These are phyloP conservation scores for Fabriciana adippe DNA, from an alignment of 2,888 invertebrate genomes.

Conservation along the genomic window DNA sequence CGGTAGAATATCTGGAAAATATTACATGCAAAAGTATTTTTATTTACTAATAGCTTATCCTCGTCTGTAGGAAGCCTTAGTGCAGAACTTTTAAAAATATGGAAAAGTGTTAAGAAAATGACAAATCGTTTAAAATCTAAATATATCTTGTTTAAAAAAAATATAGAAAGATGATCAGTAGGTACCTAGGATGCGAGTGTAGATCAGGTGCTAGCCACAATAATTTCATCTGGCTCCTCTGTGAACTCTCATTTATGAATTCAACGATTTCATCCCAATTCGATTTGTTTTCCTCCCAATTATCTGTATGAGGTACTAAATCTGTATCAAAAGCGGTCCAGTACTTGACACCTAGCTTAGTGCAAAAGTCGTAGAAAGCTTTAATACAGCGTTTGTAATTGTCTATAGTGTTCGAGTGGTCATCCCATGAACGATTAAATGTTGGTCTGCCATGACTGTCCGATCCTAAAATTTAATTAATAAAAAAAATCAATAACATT, in stretches of 20 bases:
- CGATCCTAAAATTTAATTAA: slow-evolving; percentile 48
- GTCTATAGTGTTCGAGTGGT: slow-evolving; percentile 78
- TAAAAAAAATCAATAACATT: too few species aligned
- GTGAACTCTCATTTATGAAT: slow-evolving; percentile 78
- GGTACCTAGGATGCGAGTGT: slow-evolving; percentile 81
- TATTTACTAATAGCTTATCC: neutral
- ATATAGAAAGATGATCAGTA: neutral
- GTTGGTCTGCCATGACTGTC: slow-evolving; percentile 73
- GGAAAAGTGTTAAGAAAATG: too few species aligned
- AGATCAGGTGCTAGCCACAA: slow-evolving; percentile 85
- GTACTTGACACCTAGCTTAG: slow-evolving; percentile 82
- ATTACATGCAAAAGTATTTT: neutral
- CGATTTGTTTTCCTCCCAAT: slow-evolving; percentile 77
- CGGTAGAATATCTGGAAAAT: slow-evolving; percentile 78
- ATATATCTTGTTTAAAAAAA: neutral
- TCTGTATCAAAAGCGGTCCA: slow-evolving; percentile 86
- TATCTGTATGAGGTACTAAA: slow-evolving; percentile 79
- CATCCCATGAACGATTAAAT: slow-evolving; percentile 80
- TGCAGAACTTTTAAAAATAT: too few species aligned
- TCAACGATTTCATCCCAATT: slow-evolving; percentile 83
- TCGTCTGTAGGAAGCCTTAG: too few species aligned
- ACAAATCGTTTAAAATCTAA: neutral
- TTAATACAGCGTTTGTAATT: slow-evolving; percentile 82
- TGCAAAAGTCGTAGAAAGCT: slow-evolving; percentile 84
- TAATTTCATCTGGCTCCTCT: slow-evolving; percentile 80